Evolutionary conservation across 2,113 vertebrate species (phyloP).

Genomic region (Barnardius zonarius): DNA sequence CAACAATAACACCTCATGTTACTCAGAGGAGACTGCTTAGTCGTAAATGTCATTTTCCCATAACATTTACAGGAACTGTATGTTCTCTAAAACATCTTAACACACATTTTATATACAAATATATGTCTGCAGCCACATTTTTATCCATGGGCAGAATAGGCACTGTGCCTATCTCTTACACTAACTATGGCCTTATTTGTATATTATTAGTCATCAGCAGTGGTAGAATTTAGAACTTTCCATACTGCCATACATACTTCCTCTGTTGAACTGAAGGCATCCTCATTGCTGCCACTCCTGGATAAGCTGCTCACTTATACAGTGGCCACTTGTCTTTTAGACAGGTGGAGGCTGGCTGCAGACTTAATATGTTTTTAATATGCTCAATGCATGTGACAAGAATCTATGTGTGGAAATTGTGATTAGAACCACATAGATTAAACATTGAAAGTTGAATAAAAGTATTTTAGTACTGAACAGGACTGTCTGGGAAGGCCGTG

Average conservation of each 20-base stretch:
- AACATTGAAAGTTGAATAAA: neutral
- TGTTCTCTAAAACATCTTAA: constrained; percentile 69
- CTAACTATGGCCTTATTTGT: neutral
- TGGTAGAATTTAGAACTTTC: neutral
- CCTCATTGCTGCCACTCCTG: neutral
- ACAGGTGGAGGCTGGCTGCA: neutral
- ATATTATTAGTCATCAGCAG: neutral
- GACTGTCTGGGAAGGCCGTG: neutral
- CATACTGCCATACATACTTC: neutral
- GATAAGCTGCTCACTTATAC: neutral
- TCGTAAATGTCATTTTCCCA: constrained; percentile 73
- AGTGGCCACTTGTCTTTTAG: neutral
- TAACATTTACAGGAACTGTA: constrained; percentile 73
- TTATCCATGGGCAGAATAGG: neutral
- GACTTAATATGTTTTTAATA: neutral
- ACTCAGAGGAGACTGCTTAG: constrained; percentile 56
- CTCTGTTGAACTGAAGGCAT: neutral
- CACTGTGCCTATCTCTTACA: neutral
- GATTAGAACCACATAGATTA: neutral
- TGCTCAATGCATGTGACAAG: neutral
- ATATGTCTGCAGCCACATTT: neutral
- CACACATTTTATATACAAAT: constrained; percentile 22
- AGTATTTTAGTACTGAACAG: neutral
- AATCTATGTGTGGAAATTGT: neutral
- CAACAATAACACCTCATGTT: constrained; percentile 70